phyloP scores from a whole-genome alignment of 1,140 invertebrate genomes.

The Tetranychus cinnabarinus region DNA sequence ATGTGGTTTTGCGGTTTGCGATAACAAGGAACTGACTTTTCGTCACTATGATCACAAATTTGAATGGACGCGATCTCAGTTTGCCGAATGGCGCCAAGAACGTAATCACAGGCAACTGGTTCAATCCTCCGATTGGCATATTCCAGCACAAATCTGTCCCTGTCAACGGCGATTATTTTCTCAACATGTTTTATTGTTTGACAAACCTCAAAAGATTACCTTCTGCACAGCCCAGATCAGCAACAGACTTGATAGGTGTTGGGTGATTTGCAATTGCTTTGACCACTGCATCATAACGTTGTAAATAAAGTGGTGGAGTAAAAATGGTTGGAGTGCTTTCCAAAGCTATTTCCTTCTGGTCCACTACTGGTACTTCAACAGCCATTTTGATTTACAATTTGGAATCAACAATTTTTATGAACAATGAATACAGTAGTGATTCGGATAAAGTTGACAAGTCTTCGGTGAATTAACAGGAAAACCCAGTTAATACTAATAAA shows the following conservation, averaged over 20 bases:
- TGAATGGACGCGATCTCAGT: constrained; percentile 65
- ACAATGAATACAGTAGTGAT: too few relatives aligned
- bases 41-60: constrained; percentile 76
- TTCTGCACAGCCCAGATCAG: constrained; percentile 61
- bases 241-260: constrained; percentile 27
- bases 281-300: constrained; percentile 36
- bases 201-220: constrained; percentile 41
- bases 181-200: constrained; percentile 32
- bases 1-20: constrained; percentile 41
- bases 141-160: constrained; percentile 30
- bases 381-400: neutral
- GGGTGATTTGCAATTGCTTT: constrained; percentile 28
- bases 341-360: neutral
- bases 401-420: too few relatives aligned
- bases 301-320: constrained; percentile 40
- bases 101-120: constrained; percentile 31
- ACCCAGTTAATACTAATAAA: constrained; percentile 15
- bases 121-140: constrained; percentile 18
- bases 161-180: constrained; percentile 36
- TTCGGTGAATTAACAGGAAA: too few relatives aligned
- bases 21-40: constrained; percentile 25
- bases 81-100: constrained; percentile 47
- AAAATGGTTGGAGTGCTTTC: constrained; percentile 1
- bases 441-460: too few relatives aligned
- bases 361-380: constrained; percentile 20